Evolutionary conservation across 2,797 vertebrate genomes (phyloP).

Genomic region (Sebastes matsubarae): DNA sequence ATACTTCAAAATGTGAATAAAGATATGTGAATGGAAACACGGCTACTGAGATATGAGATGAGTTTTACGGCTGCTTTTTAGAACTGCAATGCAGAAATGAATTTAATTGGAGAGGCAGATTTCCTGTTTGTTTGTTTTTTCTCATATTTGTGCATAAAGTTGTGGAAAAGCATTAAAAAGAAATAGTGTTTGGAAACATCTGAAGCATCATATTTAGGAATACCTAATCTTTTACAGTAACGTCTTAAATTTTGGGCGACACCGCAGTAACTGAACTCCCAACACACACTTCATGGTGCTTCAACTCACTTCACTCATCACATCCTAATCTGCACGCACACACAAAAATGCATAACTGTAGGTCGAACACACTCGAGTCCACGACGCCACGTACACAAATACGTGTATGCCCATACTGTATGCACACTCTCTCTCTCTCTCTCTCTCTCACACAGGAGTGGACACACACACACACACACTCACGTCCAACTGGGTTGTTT

Average conservation of each 20-base stretch:
- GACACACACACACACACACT: constrained; percentile 37
- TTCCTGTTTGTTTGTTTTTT: background rate
- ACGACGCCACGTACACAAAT: constrained; percentile 20
- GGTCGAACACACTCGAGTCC: background rate
- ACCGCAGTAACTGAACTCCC: constrained; percentile 6
- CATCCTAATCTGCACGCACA: constrained; percentile 21
- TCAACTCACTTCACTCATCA: constrained; percentile 42
- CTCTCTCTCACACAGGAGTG: background rate
- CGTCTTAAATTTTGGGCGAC: constrained; percentile 4
- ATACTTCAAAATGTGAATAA: too few species aligned
- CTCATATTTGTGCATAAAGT: background rate
- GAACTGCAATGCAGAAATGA: background rate
- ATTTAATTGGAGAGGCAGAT: background rate
- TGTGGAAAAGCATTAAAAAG: background rate
- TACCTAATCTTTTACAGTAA: constrained; percentile 1
- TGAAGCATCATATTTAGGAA: background rate
- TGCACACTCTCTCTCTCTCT: constrained; percentile 14
- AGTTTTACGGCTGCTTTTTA: background rate
- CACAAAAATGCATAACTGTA: constrained; percentile 4
- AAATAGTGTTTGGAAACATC: background rate
- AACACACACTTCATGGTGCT: constrained; percentile 24
- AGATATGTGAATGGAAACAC: too few species aligned
- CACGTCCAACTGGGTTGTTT: constrained; percentile 68
- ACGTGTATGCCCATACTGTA: constrained; percentile 6
- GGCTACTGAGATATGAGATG: background rate